Evolutionary conservation across 2,113 vertebrate species (phyloP).

Genomic region (Alectura lathami): DNA sequence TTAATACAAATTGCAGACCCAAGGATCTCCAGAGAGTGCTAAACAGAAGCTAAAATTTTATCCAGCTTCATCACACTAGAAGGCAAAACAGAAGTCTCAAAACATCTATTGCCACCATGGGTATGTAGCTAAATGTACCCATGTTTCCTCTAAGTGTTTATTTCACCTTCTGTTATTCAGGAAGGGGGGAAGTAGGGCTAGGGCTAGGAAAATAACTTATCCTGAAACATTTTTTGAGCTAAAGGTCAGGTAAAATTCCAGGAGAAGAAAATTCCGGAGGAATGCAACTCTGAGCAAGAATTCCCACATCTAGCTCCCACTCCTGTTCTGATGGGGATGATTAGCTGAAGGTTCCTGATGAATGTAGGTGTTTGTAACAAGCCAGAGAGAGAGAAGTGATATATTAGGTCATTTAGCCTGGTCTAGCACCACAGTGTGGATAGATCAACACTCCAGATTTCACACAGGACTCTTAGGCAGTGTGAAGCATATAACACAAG

Average conservation of each 20-base stretch:
- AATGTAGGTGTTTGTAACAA: constrained; percentile 25
- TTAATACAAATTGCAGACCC: constrained; percentile 32
- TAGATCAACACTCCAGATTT: background rate
- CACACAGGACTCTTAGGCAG: background rate
- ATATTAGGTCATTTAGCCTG: background rate
- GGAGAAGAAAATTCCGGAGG: constrained; percentile 16
- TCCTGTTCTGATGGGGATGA: constrained; percentile 19
- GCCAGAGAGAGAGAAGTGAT: background rate
- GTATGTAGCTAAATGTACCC: background rate
- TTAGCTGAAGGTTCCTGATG: constrained; percentile 45
- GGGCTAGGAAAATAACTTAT: constrained; percentile 19
- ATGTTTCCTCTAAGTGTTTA: constrained; percentile 9
- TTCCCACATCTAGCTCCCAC: constrained; percentile 42
- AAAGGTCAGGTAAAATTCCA: constrained; percentile 54
- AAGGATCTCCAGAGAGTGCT: constrained; percentile 18
- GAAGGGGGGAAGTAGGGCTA: background rate
- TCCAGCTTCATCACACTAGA: constrained; percentile 17
- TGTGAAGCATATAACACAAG: background rate
- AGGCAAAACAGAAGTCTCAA: constrained; percentile 4
- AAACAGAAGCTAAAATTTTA: constrained; percentile 39
- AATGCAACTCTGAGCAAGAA: constrained; percentile 41
- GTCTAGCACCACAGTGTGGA: background rate
- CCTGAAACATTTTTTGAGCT: constrained; percentile 48
- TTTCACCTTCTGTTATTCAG: constrained; percentile 13
- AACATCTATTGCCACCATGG: background rate